These are phyloP conservation scores for Pogonophryne albipinna DNA, from an alignment of 2,797 vertebrate species.

Conservation along the genomic window DNA sequence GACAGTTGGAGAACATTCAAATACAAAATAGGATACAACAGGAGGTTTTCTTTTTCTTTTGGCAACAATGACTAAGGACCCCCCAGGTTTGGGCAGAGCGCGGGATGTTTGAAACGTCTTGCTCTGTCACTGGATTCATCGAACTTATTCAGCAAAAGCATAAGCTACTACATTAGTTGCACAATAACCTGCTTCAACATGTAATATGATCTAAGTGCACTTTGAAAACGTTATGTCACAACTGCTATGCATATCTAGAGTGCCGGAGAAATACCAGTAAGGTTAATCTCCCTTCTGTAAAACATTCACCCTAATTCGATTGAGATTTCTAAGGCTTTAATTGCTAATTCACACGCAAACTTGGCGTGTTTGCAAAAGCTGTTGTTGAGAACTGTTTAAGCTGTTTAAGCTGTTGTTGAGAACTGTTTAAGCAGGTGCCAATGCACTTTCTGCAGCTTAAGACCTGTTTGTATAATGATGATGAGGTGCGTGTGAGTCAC, in stretches of 20 bases:
- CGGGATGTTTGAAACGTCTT: no score
- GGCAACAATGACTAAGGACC: no score
- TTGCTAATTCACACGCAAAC: constrained; percentile 17
- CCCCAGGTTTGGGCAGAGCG: no score
- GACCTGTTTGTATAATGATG: constrained; percentile 38
- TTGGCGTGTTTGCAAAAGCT: constrained; percentile 21
- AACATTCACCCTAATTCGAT: constrained; percentile 15
- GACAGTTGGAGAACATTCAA: no score
- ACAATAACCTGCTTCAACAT: constrained; percentile 24
- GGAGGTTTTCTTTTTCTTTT: no score
- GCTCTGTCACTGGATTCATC: no score
- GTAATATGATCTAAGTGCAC: constrained; percentile 35
- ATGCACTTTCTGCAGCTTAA: constrained; percentile 19
- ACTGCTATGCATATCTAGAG: constrained; percentile 20
- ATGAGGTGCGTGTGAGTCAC: constrained; percentile 28
- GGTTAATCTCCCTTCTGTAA: constrained; percentile 24
- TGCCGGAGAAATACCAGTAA: constrained; percentile 1
- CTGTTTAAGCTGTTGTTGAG: constrained; percentile 34
- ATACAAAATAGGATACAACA: no score
- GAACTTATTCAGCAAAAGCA: constrained; percentile 1
- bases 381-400: constrained; percentile 16
- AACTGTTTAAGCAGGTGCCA: constrained; percentile 10
- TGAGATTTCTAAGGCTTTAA: constrained; percentile 9
- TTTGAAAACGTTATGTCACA: constrained; percentile 22
- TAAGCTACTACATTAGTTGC: constrained; percentile 16